Evolutionary conservation across 2,113 vertebrate species (phyloP).

Genomic region (Bombycilla garrulus): DNA sequence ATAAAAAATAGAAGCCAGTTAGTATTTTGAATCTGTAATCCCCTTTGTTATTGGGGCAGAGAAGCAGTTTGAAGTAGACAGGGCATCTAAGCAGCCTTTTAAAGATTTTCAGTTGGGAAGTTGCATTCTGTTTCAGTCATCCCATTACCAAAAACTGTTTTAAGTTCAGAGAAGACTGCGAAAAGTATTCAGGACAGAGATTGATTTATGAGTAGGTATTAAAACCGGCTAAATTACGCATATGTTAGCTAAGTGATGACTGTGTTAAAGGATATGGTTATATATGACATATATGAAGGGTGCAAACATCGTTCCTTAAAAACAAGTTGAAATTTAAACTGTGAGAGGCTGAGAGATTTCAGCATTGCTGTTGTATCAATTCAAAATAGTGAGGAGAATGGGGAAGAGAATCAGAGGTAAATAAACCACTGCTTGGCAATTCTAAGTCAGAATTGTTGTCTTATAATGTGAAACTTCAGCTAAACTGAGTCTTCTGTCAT

Average conservation of each 20-base stretch:
- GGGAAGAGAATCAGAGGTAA: not conserved
- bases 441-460: not conserved
- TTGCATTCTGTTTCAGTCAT: not conserved
- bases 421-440: not conserved
- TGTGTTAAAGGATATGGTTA: not conserved
- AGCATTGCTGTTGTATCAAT: not conserved
- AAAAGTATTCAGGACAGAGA: not conserved
- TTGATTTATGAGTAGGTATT: not conserved
- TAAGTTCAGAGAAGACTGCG: slow-evolving; percentile 6
- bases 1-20: not conserved
- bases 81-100: not conserved
- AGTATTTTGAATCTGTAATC: not conserved
- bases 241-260: not conserved
- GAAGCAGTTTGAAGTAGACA: not conserved
- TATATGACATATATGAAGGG: not conserved
- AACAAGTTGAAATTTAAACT: not conserved
- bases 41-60: not conserved
- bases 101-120: not conserved
- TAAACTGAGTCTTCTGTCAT: not conserved
- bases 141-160: not conserved
- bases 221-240: not conserved
- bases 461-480: not conserved
- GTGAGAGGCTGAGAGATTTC: not conserved
- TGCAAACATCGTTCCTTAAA: not conserved
- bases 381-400: not conserved